Percentiles rank a stretch among this genome's conserved stretches.
Conservation (phyloP, 2,113 vertebrate genomes). For the Atlantisia rogersi region DNA sequence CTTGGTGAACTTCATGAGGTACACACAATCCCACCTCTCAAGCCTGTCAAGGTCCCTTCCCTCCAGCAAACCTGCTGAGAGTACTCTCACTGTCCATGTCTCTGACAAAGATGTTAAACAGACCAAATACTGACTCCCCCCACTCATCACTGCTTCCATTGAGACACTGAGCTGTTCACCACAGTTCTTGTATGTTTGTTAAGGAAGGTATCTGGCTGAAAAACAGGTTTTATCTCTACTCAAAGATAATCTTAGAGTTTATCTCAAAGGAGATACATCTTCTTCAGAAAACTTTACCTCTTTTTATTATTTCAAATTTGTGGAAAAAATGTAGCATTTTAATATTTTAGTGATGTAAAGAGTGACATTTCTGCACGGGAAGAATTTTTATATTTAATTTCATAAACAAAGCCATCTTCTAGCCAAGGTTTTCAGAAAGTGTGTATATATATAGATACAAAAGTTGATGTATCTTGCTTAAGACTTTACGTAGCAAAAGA, state of each 20-base stretch:
- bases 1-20: no score
- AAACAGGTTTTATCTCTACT: not conserved
- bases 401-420: not conserved
- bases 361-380: not conserved
- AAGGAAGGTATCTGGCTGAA: not conserved
- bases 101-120: no score
- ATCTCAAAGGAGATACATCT: not conserved
- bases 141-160: no score
- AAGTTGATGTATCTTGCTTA: not conserved
- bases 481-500: not conserved
- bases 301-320: not conserved
- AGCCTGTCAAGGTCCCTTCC: no score
- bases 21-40: no score
- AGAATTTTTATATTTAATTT: not conserved
- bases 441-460: not conserved
- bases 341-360: not conserved
- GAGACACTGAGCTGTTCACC: no score
- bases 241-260: not conserved
- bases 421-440: not conserved
- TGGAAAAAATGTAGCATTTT: not conserved
- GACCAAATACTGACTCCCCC: no score
- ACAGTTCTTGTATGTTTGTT: not conserved
- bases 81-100: no score
- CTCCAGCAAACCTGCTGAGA: no score
- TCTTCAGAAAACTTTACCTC: not conserved